Base-by-base conservation (phyloP, 2,113 vertebrate species). In the Salvelinus namaycush region DNA sequence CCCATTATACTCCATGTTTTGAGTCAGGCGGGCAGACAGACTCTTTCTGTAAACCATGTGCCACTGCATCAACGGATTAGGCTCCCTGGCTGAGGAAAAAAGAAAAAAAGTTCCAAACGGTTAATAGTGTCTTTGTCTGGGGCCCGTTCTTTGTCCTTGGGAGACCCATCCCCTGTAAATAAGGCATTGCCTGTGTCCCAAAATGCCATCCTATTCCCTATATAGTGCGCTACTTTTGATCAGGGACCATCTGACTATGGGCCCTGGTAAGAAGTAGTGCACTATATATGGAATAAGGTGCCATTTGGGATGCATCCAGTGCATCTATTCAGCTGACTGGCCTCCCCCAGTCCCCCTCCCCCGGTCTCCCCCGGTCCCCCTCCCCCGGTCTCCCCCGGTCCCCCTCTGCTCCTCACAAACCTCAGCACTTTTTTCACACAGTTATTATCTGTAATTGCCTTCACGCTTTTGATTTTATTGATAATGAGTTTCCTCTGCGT, bases 401-500 rank as follows among this genome's bases (percentile, higher is more conserved):
- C 83, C 67, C 74, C 54, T 69, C 66, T 48, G 66, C 60, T 39
- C 62, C 51, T 20, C 60, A 44, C 87, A 86, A 85, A 86, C 84
- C 87, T 88, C 83, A 89, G 83, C 82, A 83, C 80, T 84, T 89
- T 39, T 90, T 89, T 91, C 89, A 91, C 87, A 84, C 85, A 87
- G 86, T 92, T 92, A 91, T 93, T 91, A 92, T 91, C 88, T 84
- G 87, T 93, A 94, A 93, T 93, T 92, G 87, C 84, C 83, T 90
- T 92, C 92, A 94, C 89, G 85, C 91, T 88, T 77, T 79, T 91
- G 93, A 90, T 93, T 94, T 94, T 90, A 93, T 92, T 93, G 91
- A 93, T 92, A 93, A 93, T 91, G 90, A 90, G 87, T 90, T 93
- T 89, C 87, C 91, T 87, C 85, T 84, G 88, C 87, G 88, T 92